phyloP scores from a whole-genome alignment of 2,113 vertebrate species.

The Alexandromys fortis region DNA sequence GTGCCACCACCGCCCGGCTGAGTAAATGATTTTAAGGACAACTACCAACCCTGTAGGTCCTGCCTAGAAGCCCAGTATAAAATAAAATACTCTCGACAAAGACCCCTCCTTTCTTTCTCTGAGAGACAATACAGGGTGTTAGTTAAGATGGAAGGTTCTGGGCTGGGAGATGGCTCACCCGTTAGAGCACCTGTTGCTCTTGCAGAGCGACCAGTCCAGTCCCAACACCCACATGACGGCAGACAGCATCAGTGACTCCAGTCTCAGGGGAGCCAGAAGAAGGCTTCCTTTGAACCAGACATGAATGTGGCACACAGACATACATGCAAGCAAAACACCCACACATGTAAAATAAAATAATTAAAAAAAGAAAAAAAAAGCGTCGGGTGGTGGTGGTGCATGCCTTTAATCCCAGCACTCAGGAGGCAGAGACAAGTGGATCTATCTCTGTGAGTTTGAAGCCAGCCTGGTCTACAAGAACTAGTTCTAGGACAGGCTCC shows the following conservation, averaged over 20 bases:
- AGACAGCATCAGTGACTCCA: too few species aligned
- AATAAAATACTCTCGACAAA: constrained; percentile 32
- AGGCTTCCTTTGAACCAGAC: not conserved
- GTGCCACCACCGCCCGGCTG: too few species aligned
- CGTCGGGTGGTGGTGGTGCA: too few species aligned
- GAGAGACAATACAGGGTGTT: not conserved
- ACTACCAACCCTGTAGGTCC: not conserved
- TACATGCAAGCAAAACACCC: not conserved
- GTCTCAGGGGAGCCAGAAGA: not conserved
- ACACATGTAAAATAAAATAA: not conserved
- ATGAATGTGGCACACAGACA: not conserved
- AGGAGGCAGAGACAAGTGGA: too few species aligned
- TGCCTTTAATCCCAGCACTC: too few species aligned
- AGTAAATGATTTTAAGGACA: constrained; percentile 30
- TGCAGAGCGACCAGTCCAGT: not conserved
- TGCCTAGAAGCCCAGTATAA: not conserved
- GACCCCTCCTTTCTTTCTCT: constrained; percentile 29
- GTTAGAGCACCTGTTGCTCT: not conserved
- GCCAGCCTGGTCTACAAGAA: too few species aligned
- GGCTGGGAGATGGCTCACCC: not conserved
- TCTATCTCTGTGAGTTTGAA: too few species aligned
- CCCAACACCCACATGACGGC: not conserved
- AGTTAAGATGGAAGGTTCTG: not conserved
- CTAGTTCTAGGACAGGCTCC: too few species aligned
- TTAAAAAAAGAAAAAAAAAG: too few species aligned